Conservation (phyloP, 2,797 vertebrate species). For the Remorina albescens region DNA sequence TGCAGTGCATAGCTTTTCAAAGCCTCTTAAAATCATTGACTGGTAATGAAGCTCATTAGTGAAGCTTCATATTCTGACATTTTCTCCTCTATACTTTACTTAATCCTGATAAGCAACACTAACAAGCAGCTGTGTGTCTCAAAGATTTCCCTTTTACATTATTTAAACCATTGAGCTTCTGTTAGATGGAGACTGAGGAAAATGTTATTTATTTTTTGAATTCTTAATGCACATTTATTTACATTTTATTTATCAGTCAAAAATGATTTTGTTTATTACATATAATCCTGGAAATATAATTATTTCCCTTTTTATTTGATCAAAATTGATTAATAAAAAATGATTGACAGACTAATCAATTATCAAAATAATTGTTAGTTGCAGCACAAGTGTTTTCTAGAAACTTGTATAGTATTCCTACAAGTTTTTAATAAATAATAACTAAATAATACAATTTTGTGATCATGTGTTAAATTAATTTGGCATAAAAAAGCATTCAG, state of each 20-base stretch:
- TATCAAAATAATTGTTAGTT: too few relatives aligned
- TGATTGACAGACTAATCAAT: too few relatives aligned
- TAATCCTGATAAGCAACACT: conserved; percentile 63
- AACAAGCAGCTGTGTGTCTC: conserved; percentile 69
- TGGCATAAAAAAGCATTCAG: conserved; percentile 1
- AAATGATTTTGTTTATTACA: too few relatives aligned
- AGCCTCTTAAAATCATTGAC: conserved; percentile 78
- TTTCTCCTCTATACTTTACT: conserved; percentile 63
- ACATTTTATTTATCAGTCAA: too few relatives aligned
- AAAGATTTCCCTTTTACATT: conserved; percentile 28
- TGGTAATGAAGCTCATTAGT: conserved; percentile 82
- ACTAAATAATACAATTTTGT: conserved; percentile 10
- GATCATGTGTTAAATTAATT: conserved; percentile 12
- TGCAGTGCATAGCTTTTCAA: conserved; percentile 62
- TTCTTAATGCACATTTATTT: too few relatives aligned
- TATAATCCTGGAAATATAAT: too few relatives aligned
- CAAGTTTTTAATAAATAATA: conserved; percentile 9
- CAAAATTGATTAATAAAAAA: too few relatives aligned
- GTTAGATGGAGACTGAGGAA: too few relatives aligned
- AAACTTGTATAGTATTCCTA: conserved; percentile 8
- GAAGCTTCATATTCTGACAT: conserved; percentile 59
- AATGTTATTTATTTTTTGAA: too few relatives aligned
- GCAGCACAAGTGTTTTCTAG: too few relatives aligned
- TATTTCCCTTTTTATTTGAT: too few relatives aligned
- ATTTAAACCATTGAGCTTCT: too few relatives aligned